These are phyloP conservation scores for Chironomus striatipennis DNA, from an alignment of 1,140 invertebrate species.

Conservation along the genomic window DNA sequence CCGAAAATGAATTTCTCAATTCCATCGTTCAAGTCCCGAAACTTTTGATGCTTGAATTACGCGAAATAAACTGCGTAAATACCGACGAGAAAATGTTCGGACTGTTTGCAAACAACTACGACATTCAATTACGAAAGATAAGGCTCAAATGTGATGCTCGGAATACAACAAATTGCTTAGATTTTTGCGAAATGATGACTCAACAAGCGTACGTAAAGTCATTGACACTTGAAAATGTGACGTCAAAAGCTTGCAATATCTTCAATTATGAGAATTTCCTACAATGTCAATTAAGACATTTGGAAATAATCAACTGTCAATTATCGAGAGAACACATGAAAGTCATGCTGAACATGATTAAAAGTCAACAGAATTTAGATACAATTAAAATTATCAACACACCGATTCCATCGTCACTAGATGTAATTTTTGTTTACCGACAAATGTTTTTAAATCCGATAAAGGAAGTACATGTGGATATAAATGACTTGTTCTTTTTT, in stretches of 20 bases:
- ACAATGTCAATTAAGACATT: neutral
- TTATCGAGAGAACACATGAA: neutral
- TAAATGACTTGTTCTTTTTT: neutral
- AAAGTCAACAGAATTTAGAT: neutral
- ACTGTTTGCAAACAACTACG: neutral
- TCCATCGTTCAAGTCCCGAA: constrained; percentile 6
- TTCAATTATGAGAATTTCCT: neutral
- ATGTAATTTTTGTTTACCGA: neutral
- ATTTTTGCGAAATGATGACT: constrained; percentile 1
- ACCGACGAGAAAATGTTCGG: neutral
- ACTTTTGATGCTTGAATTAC: neutral
- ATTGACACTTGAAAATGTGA: neutral
- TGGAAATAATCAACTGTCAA: neutral
- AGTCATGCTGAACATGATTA: neutral
- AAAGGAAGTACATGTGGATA: neutral
- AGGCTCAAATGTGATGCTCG: neutral
- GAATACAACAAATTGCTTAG: neutral
- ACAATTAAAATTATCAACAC: constrained; percentile 16
- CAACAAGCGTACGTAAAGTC: neutral
- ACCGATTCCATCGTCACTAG: neutral
- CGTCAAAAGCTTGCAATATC: neutral
- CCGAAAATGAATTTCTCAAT: neutral
- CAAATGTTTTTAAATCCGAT: constrained; percentile 14
- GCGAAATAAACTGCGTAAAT: constrained; percentile 6
- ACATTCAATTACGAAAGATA: constrained; percentile 12